Conservation (phyloP, 2,113 vertebrate genomes). For the Cavia porcellus region DNA sequence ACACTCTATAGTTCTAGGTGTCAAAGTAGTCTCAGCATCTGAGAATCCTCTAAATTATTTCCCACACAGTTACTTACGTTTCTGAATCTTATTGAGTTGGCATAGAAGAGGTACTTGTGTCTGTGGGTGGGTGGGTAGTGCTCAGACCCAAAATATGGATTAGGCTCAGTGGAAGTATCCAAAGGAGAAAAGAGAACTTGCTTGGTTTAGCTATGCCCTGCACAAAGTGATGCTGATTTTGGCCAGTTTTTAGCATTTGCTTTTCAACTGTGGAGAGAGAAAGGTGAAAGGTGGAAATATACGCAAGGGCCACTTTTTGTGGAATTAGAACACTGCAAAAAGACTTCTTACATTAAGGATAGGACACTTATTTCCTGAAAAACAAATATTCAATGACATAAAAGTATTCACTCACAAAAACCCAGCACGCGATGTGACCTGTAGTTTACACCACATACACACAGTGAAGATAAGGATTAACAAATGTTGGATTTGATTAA, state of each 20-base stretch:
- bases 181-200: not conserved
- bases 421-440: not conserved
- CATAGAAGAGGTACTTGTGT: not conserved
- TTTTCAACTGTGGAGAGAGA: conserved; percentile 34
- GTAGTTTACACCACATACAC: not conserved
- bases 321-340: not conserved
- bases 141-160: not conserved
- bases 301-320: not conserved
- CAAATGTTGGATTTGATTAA: not conserved
- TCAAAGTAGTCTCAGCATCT: not conserved
- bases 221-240: not conserved
- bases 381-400: not conserved
- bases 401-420: not conserved
- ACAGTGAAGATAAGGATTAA: not conserved
- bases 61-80: not conserved
- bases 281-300: conserved; percentile 14
- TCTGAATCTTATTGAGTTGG: not conserved
- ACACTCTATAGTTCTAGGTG: not conserved
- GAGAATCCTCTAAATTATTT: not conserved
- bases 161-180: not conserved
- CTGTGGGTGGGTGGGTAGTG: not conserved
- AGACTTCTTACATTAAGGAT: not conserved
- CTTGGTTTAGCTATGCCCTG: not conserved
- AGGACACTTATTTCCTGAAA: not conserved
- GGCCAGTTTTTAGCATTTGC: not conserved